Conservation (phyloP, 1,140 invertebrate genomes). For the Conopomorpha cramerella region DNA sequence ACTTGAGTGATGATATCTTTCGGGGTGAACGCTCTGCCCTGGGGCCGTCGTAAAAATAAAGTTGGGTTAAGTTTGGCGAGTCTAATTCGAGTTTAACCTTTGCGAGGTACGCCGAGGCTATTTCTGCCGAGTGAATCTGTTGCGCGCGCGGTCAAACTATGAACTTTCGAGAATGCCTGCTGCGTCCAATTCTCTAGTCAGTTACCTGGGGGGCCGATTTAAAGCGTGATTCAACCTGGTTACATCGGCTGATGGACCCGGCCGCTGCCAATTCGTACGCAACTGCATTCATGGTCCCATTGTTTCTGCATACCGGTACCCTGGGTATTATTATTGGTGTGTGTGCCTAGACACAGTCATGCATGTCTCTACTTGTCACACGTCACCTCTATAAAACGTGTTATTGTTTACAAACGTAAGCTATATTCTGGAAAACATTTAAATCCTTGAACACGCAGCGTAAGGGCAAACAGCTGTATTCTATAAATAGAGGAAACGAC, state of each 20-base stretch:
- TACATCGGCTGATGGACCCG: neutral
- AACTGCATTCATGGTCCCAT: neutral
- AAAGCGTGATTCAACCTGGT: neutral
- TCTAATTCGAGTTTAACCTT: slow-evolving; percentile 42
- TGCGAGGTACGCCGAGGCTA: slow-evolving; percentile 27
- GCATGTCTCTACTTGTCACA: too few relatives aligned
- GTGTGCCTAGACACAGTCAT: neutral
- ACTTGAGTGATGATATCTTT: neutral
- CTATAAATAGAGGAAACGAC: too few relatives aligned
- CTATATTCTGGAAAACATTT: too few relatives aligned
- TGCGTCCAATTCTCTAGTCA: slow-evolving; percentile 9
- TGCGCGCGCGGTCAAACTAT: slow-evolving; percentile 1
- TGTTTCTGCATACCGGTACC: neutral
- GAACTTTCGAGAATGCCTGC: slow-evolving; percentile 20
- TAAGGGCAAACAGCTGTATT: too few relatives aligned
- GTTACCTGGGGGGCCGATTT: slow-evolving; percentile 8
- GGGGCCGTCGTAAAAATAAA: slow-evolving; percentile 33
- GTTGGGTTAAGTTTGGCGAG: slow-evolving; percentile 38
- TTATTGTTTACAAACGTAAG: too few relatives aligned
- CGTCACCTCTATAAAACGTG: too few relatives aligned
- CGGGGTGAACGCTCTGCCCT: slow-evolving; percentile 14
- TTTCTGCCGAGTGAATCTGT: slow-evolving; percentile 18
- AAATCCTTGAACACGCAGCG: too few relatives aligned
- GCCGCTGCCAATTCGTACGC: neutral
- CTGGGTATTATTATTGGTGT: neutral